Evolutionary conservation across 2,888 invertebrate genomes (phyloP).

Genomic region (Folsomia manolachei): DNA sequence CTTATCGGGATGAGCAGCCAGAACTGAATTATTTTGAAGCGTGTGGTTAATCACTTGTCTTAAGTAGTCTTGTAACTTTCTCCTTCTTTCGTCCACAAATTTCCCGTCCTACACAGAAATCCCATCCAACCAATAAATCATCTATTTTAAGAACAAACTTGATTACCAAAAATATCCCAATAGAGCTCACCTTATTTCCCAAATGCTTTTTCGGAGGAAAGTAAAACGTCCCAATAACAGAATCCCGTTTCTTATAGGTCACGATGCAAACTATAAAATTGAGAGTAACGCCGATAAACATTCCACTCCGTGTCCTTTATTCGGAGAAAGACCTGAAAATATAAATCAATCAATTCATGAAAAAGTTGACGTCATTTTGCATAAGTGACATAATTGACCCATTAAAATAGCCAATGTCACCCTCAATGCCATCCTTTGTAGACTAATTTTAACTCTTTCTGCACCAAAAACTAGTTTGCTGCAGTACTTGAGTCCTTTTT

Average conservation of each 20-base stretch:
- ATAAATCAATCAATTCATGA: too few species aligned
- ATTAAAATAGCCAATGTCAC: too few species aligned
- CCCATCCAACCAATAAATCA: too few species aligned
- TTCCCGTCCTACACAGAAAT: constrained; percentile 65
- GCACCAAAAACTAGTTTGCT: too few species aligned
- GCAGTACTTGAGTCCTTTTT: too few species aligned
- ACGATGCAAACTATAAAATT: constrained; percentile 82
- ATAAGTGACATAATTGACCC: too few species aligned
- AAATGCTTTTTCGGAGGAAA: constrained; percentile 94
- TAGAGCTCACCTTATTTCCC: constrained; percentile 77
- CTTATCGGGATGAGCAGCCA: constrained; percentile 72
- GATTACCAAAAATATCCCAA: not conserved
- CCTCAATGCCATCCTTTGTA: too few species aligned
- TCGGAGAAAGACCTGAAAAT: constrained; percentile 69
- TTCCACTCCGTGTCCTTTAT: constrained; percentile 91
- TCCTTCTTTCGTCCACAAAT: constrained; percentile 82
- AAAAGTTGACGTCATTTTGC: too few species aligned
- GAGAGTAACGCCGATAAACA: constrained; percentile 89
- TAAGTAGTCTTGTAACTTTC: constrained; percentile 81
- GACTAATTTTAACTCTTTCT: too few species aligned
- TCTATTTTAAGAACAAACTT: too few species aligned
- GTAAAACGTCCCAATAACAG: constrained; percentile 73
- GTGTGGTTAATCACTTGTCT: constrained; percentile 70
- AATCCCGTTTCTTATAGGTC: constrained; percentile 79
- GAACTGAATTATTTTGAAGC: constrained; percentile 67